A percentile compares a stretch with the other conserved stretches of the same genome.
Evolutionary conservation across 2,888 invertebrate genomes (phyloP).

Genomic region (Nymphalis c-album): DNA sequence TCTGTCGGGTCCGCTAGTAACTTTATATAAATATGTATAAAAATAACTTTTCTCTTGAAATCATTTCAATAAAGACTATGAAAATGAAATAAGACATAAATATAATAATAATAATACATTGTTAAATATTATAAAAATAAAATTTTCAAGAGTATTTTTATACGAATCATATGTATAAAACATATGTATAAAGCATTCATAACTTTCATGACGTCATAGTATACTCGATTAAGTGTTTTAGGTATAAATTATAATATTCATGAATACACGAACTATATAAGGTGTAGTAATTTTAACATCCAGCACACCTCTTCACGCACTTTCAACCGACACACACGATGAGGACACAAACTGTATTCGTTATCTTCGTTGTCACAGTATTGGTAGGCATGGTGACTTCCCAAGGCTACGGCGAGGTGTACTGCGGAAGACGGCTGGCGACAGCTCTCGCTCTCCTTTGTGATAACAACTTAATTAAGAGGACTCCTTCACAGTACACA

Average conservation of each 20-base stretch:
- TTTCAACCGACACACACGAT: slow-evolving; percentile 17
- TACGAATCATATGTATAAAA: too few relatives aligned
- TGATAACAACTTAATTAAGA: slow-evolving; percentile 36
- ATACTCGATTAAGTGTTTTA: too few relatives aligned
- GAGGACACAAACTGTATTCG: slow-evolving; percentile 16
- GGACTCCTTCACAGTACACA: slow-evolving; percentile 20
- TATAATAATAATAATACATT: too few relatives aligned
- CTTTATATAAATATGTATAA: too few relatives aligned
- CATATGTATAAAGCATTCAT: too few relatives aligned
- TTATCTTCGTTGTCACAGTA: not conserved
- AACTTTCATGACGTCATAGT: too few relatives aligned
- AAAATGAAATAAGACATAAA: too few relatives aligned
- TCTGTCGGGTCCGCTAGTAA: too few relatives aligned
- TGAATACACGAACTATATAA: not conserved
- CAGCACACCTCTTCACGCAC: not conserved
- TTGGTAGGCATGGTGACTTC: slow-evolving; percentile 10
- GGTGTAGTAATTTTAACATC: not conserved
- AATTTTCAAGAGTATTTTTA: too few relatives aligned
- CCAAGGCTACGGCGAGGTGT: slow-evolving; percentile 20
- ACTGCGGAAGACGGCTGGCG: slow-evolving; percentile 39
- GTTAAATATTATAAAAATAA: too few relatives aligned
- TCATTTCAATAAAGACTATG: too few relatives aligned
- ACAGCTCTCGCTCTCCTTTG: slow-evolving; percentile 39
- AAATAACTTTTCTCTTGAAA: too few relatives aligned
- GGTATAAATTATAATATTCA: slow-evolving; percentile 5